Evolutionary conservation across 2,797 vertebrate genomes (phyloP), one percentile per base, ranked within the genome.

Genomic region (Diplodus puntazzo): DNA sequence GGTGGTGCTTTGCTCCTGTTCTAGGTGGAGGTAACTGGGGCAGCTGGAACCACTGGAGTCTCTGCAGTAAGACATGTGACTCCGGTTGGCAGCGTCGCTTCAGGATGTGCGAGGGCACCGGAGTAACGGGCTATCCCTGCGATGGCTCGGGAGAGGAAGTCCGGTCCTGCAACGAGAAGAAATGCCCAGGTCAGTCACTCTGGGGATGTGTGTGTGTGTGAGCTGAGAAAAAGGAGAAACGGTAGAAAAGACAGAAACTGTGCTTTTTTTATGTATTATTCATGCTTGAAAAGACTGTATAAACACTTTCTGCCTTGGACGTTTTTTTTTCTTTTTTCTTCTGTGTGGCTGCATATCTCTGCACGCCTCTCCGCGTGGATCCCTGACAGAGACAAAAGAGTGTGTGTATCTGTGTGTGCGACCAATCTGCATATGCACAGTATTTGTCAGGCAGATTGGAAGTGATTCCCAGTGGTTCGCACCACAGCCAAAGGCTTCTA

Each of bases 41-140:
- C 14, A 95, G 95, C 0, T 99, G 98, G 98, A 99, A 97, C 80
- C 96, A 97, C 69, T 99, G 98, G 98, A 98, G 96, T 83, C 94
- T 97, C 79, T 99, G 98, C 92, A 99, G 97, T 87, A 99, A 99
- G 93, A 99, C 97, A 0, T 99, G 98, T 1, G 98, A 99, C 94
- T 98, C 97, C 0, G 98, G 98, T 60, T 99, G 96, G 97, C 98
- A 98, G 95, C 96, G 96, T 2, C 97, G 98, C 78, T 97, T 97
- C 95, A 96, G 98, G 87, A 97, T 97, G 97, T 99, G 98, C 21
- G 97, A 99, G 92, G 97, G 96, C 87, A 95, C 95, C 0, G 97
- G 96, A 1, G 20, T 94, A 2, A 96, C 97, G 93, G 97, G 96
- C 67, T 97, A 97, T 85, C 97, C 98, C 17, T 99, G 98, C 0